Percentiles rank a stretch among this genome's conserved stretches.
phyloP scores from a whole-genome alignment of 2,797 vertebrate genomes.

The Scarus forsteni region DNA sequence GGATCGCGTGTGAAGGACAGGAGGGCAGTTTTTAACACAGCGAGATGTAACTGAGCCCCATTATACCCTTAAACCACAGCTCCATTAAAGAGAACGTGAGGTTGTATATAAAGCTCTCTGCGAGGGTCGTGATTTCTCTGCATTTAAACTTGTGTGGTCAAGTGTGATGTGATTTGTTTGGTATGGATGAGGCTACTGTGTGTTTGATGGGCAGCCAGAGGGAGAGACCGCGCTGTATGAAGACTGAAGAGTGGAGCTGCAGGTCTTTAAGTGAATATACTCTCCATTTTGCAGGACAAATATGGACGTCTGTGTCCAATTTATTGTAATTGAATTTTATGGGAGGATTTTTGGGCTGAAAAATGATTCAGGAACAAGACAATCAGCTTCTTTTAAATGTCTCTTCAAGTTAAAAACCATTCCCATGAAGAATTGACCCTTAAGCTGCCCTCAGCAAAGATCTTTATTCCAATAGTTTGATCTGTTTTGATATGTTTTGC shows the following conservation, averaged over 20 bases:
- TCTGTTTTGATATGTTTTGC: no score
- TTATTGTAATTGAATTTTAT: no score
- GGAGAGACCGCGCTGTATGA: slow-evolving; percentile 1
- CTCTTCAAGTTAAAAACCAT: background rate
- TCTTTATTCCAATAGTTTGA: no score
- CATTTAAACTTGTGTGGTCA: slow-evolving; percentile 50
- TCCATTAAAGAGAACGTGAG: slow-evolving; percentile 43
- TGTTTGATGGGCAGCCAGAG: slow-evolving; percentile 13
- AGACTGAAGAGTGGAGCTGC: background rate
- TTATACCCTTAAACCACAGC: slow-evolving; percentile 48
- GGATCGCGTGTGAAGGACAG: slow-evolving; percentile 63
- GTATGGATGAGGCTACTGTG: slow-evolving; percentile 49
- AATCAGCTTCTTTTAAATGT: background rate
- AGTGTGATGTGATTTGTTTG: slow-evolving; percentile 35
- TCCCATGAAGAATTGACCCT: no score
- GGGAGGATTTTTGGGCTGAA: background rate
- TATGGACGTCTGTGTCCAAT: no score
- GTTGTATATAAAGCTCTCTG: slow-evolving; percentile 41
- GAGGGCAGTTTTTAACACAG: slow-evolving; percentile 51
- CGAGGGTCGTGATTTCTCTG: slow-evolving; percentile 39
- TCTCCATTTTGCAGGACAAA: background rate
- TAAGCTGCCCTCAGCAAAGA: no score
- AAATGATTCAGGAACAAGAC: no score
- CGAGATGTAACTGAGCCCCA: slow-evolving; percentile 42
- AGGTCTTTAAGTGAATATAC: background rate